Percentiles rank a stretch among this genome's conserved stretches.
These are phyloP conservation scores for Cydia fagiglandana DNA, from an alignment of 1,140 invertebrate genomes.

Conservation along the genomic window DNA sequence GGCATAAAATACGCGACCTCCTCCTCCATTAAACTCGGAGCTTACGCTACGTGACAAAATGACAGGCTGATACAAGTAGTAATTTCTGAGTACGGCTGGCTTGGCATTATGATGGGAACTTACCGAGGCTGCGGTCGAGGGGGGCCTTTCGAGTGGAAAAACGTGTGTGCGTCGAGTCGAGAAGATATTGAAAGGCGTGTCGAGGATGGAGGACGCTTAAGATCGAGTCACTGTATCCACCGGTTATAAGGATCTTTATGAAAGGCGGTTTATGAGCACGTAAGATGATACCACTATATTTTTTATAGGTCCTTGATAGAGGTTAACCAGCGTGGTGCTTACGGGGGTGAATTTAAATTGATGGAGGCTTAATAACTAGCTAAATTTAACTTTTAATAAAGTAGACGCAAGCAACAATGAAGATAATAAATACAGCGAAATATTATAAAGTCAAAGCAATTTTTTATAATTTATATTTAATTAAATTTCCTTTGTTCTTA, in stretches of 20 bases:
- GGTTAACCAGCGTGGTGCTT: neutral
- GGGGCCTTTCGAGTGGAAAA: constrained; percentile 15
- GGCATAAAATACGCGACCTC: constrained; percentile 17
- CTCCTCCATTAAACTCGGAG: constrained; percentile 12
- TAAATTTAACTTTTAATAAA: neutral
- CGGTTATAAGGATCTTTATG: constrained; percentile 1
- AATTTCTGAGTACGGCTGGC: constrained; percentile 22
- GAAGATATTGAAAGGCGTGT: constrained; percentile 24
- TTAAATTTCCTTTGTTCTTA: neutral
- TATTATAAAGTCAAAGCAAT: neutral
- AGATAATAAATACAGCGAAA: neutral
- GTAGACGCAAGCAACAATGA: neutral
- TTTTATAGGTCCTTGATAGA: neutral
- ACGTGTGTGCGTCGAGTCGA: constrained; percentile 29
- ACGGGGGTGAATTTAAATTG: neutral
- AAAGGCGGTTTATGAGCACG: neutral
- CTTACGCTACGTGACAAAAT: constrained; percentile 27
- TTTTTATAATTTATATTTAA: neutral
- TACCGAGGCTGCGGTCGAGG: neutral
- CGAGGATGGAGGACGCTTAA: neutral
- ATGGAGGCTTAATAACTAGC: neutral
- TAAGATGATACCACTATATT: neutral
- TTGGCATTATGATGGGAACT: neutral
- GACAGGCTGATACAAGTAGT: constrained; percentile 20
- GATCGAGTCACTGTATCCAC: constrained; percentile 11